A percentile compares a stretch with the other conserved stretches of the same genome.
These are phyloP conservation scores for Marmota flaviventris DNA, from an alignment of 2,113 vertebrate species.

Conservation along the genomic window DNA sequence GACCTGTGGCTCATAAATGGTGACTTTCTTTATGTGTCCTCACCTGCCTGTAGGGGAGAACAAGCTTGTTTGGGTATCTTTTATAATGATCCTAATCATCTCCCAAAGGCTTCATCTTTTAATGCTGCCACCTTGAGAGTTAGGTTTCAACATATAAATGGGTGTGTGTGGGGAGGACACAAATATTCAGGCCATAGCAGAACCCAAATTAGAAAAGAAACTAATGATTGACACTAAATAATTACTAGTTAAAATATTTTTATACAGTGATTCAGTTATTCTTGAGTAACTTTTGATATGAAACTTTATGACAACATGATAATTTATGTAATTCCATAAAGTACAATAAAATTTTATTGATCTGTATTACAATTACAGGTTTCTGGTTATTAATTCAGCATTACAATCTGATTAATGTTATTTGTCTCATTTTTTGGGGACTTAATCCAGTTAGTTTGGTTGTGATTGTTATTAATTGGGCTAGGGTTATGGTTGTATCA, in stretches of 20 bases:
- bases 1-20: not conserved
- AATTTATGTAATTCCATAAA: not conserved
- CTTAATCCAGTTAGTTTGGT: conserved; percentile 52
- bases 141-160: not conserved
- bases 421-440: conserved; percentile 44
- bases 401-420: conserved; percentile 50
- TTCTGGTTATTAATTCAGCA: conserved; percentile 45
- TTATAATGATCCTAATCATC: not conserved
- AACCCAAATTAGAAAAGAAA: not conserved
- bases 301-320: not conserved
- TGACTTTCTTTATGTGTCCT: not conserved
- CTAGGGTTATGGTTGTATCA: not conserved
- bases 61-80: not conserved
- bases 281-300: not conserved
- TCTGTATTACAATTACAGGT: not conserved
- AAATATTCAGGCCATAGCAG: not conserved
- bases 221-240: not conserved
- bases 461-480: conserved; percentile 44
- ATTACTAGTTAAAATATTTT: conserved; percentile 30
- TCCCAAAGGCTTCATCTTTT: not conserved
- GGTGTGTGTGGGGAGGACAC: not conserved
- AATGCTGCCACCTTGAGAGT: not conserved
- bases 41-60: too few species aligned
- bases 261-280: not conserved
- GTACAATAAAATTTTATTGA: conserved; percentile 20